Evolutionary conservation across 2,113 vertebrate genomes (phyloP), one percentile per base, ranked within the genome.

Genomic region (Pongo abelii): DNA sequence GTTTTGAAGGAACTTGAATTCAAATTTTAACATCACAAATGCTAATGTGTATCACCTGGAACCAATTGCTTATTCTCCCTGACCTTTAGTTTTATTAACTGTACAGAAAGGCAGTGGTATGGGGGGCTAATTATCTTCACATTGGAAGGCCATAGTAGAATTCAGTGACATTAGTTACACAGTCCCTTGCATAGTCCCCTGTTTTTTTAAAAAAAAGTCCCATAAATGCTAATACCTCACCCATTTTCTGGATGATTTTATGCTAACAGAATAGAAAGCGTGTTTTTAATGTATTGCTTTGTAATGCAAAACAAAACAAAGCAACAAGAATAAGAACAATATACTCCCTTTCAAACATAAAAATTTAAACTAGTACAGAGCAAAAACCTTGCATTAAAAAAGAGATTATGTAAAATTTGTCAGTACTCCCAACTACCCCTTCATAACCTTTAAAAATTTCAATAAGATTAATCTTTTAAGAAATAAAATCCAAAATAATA

Each of bases 401-500:
- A 75, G 43, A 92, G 12, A 83, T 64, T 5, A 70, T 40, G 16
- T 38, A 81, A 46, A 81, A 32, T 57, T 92, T 78, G 8, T 75
- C 88, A 89, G 20, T 27, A 69, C 11, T 84, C 8, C 30, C 84
- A 89, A 91, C 13, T 91, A 78, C 32, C 10, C 12, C 94, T 91
- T 92, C n/a, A 89, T 81, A 86, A 84, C 27, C 92, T 93, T 84
- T 89, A 87, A 27, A 87, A 74, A 86, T 89, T 89, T 46, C 6
- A 20, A 20, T 69, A 23, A 94, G 70, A 93, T 84, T 35, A 12
- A 90, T n/a, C 8, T 87, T 93, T 89, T 93, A 89, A 91, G 52
- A 95, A 92, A 91, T 55, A 23, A 94, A 83, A 89, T 52, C 22
- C 43, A 94, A 87, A 61, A 90, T 89, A 93, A 88, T 52, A 59